A percentile compares a stretch with the other conserved stretches of the same genome.
Evolutionary conservation across 2,888 invertebrate genomes (phyloP).

Genomic region (Zygothrica quintamaculata): DNA sequence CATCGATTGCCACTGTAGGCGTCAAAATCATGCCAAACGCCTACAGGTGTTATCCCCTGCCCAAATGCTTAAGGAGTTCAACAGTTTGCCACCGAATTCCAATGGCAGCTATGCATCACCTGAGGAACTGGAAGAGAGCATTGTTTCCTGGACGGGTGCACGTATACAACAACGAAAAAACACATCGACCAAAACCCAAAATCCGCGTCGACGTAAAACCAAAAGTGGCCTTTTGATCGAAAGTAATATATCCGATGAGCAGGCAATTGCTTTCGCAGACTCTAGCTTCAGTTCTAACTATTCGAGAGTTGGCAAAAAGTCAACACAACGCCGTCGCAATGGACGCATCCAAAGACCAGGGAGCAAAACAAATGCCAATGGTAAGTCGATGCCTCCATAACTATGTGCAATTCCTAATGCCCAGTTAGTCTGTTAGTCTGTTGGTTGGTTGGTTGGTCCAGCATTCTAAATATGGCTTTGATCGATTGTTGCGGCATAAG

Average conservation of each 20-base stretch:
- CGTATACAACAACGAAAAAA: constrained; percentile 50
- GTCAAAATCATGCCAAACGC: constrained; percentile 55
- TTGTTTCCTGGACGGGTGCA: constrained; percentile 79
- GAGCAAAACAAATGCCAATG: constrained; percentile 63
- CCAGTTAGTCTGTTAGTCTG: no score
- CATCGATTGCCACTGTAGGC: constrained; percentile 50
- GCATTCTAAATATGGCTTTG: constrained; percentile 72
- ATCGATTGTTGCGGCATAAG: constrained; percentile 65
- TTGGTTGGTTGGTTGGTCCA: no score
- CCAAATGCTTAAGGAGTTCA: constrained; percentile 64
- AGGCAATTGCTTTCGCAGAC: constrained; percentile 45
- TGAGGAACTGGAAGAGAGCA: constrained; percentile 68
- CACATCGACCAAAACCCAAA: constrained; percentile 38
- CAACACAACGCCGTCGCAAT: constrained; percentile 67
- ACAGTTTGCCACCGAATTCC: constrained; percentile 38
- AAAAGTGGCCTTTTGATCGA: constrained; percentile 82
- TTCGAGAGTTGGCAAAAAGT: constrained; percentile 52
- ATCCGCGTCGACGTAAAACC: constrained; percentile 75
- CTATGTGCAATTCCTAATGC: no score
- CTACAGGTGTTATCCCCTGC: constrained; percentile 59
- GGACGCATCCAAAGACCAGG: constrained; percentile 67
- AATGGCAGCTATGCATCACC: constrained; percentile 25
- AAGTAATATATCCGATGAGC: constrained; percentile 75
- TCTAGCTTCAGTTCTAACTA: constrained; percentile 19
- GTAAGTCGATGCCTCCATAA: constrained; percentile 52